These are phyloP conservation scores for Sitta europaea DNA, from an alignment of 2,113 vertebrate species.

Conservation along the genomic window DNA sequence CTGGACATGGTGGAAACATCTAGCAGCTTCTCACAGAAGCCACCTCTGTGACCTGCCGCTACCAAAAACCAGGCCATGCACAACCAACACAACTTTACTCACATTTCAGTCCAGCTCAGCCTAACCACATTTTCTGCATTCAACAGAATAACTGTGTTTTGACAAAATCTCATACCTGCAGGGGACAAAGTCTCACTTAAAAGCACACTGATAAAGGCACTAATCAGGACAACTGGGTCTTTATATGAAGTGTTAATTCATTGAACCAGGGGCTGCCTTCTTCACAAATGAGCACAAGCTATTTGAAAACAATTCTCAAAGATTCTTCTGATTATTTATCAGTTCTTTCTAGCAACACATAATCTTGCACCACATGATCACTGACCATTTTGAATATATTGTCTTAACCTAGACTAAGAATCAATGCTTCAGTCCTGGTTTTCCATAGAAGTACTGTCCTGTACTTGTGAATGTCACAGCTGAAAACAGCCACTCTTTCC, in stretches of 20 bases:
- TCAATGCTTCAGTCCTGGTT: not conserved
- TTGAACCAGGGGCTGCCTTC: not conserved
- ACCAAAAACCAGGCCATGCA: not conserved
- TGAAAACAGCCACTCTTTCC: not conserved
- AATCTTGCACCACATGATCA: not conserved
- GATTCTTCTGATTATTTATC: not conserved
- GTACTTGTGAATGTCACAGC: not conserved
- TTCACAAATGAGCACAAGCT: not conserved
- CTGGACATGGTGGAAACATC: not conserved
- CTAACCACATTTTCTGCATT: not conserved
- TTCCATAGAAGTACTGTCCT: not conserved
- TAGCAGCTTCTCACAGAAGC: not conserved
- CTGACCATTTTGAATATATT: not conserved
- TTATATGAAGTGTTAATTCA: not conserved
- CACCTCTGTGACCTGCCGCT: not conserved
- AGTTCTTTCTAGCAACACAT: not conserved
- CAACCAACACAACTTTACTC: not conserved
- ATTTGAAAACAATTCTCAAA: not conserved
- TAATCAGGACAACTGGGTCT: not conserved
- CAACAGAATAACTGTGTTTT: not conserved
- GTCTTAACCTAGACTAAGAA: not conserved
- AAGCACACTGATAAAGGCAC: not conserved
- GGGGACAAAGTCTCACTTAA: not conserved
- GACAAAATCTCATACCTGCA: not conserved
- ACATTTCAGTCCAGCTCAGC: not conserved